Evolutionary conservation across 2,113 vertebrate species (phyloP), one percentile per base, ranked within the genome.

Genomic region (Murina feae): DNA sequence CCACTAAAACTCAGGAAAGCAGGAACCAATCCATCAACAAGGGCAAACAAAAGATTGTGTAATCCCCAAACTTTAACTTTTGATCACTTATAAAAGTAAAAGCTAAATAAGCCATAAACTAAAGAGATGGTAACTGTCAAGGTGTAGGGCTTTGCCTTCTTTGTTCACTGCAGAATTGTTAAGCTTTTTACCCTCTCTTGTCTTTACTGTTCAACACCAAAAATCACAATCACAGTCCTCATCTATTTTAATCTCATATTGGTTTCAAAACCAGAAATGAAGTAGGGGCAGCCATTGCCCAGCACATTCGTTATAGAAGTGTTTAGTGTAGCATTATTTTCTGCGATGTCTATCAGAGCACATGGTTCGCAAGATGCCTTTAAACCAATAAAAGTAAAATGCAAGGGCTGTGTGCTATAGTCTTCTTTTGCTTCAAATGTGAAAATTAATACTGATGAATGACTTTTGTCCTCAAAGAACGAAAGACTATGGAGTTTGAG

Each of bases 1-100:
- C 98, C 98, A 98, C 97, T 98, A 97, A 96, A 97, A 96, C 85
- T 93, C 96, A 97, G 97, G 95, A 96, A 96, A 97, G 97, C 97
- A 98, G 98, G 98, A 98, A 98, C 97, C 0, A 9, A 97, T 97
- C 97, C 76, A 92, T 97, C 97, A 98, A 93, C 98, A 97, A 97
- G 11, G 93, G 96, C 96, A 97, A 98, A 98, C 94, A 98, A 96
- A 97, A 97, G 98, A 96, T 75, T 96, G 95, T 98, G 96, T 82
- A 97, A 98, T 95, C 94, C 66, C 55, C 92, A 82, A 93, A 71
- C 44, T 89, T 96, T 92, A 96, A 96, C 95, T 96, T 96, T 78
- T 72, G 85, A 94, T 98, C 94, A 96, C 86, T 97, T 96, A 94
- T 86, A 98, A 98, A 69, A 91, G 4, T 51, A 71, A 96, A 95